Conservation (phyloP, 2,797 vertebrate species). For the Channallabes apus region DNA sequence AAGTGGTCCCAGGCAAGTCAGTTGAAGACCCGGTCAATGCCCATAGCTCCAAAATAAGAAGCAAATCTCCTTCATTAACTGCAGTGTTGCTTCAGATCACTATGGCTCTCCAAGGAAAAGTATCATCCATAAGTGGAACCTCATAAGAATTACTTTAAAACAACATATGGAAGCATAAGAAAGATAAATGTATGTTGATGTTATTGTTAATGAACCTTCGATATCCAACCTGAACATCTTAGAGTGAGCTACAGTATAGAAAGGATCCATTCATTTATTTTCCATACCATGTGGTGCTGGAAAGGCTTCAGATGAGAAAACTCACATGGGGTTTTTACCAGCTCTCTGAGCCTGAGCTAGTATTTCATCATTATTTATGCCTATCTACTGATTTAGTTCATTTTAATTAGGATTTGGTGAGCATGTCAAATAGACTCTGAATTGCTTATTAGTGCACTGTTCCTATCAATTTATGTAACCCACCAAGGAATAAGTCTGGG, state of each 20-base stretch:
- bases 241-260: background rate
- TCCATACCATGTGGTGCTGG: too few relatives aligned
- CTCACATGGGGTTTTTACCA: background rate
- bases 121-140: background rate
- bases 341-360: background rate
- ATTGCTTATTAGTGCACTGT: constrained; percentile 19
- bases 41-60: constrained; percentile 8
- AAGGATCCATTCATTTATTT: too few relatives aligned
- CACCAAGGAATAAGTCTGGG: background rate
- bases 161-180: background rate
- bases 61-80: background rate
- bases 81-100: background rate
- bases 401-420: constrained; percentile 31
- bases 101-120: background rate
- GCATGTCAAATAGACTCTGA: constrained; percentile 3
- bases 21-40: background rate
- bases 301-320: constrained; percentile 5
- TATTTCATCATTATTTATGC: constrained; percentile 23
- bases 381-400: constrained; percentile 8
- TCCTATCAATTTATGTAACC: constrained; percentile 14
- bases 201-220: constrained; percentile 7
- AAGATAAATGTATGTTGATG: constrained; percentile 4
- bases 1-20: constrained; percentile 20
- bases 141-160: background rate
- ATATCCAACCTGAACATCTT: constrained; percentile 13